phyloP scores from a whole-genome alignment of 1,140 invertebrate species.

The Scaptodrosophila lebanonensis region DNA sequence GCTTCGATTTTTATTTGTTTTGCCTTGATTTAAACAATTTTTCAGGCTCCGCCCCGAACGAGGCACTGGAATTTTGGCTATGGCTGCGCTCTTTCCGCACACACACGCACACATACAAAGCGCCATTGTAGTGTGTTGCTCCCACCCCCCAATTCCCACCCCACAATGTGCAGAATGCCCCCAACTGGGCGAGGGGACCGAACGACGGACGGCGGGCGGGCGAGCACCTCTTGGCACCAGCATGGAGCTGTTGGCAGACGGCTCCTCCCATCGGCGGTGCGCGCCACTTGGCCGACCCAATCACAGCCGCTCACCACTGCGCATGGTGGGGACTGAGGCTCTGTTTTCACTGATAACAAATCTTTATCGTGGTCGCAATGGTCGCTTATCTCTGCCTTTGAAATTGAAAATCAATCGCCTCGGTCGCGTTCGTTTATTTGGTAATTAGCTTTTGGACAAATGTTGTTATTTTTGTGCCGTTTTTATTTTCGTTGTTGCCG shows the following conservation, averaged over 20 bases:
- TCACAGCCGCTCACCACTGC: conserved; percentile 58
- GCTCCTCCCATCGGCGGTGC: conserved; percentile 70
- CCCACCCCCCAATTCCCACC: neutral
- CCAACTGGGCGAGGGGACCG: too few relatives aligned
- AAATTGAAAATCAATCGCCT: conserved; percentile 68
- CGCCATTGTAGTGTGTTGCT: neutral
- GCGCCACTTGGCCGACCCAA: conserved; percentile 49
- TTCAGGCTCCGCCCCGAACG: conserved; percentile 56
- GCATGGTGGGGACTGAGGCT: conserved; percentile 59
- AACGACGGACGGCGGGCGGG: too few relatives aligned
- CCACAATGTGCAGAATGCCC: too few relatives aligned
- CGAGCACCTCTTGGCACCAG: conserved; percentile 11
- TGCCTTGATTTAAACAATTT: conserved; percentile 60
- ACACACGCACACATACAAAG: conserved; percentile 13
- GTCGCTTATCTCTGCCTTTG: conserved; percentile 63
- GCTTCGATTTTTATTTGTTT: conserved; percentile 71
- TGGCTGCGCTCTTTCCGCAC: conserved; percentile 42
- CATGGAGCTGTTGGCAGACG: conserved; percentile 31
- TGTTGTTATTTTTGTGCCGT: conserved; percentile 37
- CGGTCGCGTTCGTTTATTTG: conserved; percentile 65
- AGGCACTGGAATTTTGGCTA: conserved; percentile 44
- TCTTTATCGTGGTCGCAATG: conserved; percentile 64
- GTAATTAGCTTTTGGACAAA: conserved; percentile 69
- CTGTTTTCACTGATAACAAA: conserved; percentile 77
- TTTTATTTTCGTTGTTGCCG: conserved; percentile 29